Percentiles rank a stretch among this genome's conserved stretches.
Evolutionary conservation across 2,113 vertebrate genomes (phyloP).

Genomic region (Limanda limanda): DNA sequence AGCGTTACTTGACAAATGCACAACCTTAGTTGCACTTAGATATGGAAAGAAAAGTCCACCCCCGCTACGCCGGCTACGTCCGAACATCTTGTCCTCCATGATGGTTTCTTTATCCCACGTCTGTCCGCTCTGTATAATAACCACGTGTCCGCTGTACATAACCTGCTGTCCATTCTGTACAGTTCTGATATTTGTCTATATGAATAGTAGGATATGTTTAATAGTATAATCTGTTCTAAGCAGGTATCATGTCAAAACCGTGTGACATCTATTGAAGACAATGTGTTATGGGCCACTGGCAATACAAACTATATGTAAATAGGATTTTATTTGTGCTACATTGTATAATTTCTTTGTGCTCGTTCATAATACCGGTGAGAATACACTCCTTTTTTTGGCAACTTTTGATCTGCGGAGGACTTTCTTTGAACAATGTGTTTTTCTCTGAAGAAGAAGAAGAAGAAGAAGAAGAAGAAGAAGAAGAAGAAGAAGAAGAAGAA

Average conservation of each 20-base stretch:
- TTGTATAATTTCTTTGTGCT: slow-evolving; percentile 77
- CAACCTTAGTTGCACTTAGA: slow-evolving; percentile 42
- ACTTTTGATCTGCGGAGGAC: slow-evolving; percentile 67
- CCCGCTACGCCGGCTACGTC: no score
- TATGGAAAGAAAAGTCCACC: neutral
- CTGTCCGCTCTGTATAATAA: slow-evolving; percentile 65
- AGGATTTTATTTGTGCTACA: slow-evolving; percentile 77
- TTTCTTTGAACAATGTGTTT: slow-evolving; percentile 62
- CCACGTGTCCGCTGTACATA: slow-evolving; percentile 75
- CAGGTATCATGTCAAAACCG: slow-evolving; percentile 78
- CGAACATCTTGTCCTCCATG: neutral
- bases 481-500: slow-evolving; percentile 20
- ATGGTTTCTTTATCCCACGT: neutral
- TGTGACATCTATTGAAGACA: slow-evolving; percentile 77
- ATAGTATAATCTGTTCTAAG: slow-evolving; percentile 79
- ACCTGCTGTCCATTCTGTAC: slow-evolving; percentile 76
- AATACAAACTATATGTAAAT: slow-evolving; percentile 83
- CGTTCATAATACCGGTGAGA: slow-evolving; percentile 74
- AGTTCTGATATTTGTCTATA: slow-evolving; percentile 81
- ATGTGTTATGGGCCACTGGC: slow-evolving; percentile 79
- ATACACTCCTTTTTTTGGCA: slow-evolving; percentile 66
- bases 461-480: no score
- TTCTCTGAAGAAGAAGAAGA: slow-evolving; percentile 47
- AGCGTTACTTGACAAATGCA: slow-evolving; percentile 52
- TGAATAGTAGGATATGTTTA: slow-evolving; percentile 80